Conservation (phyloP, 2,113 vertebrate species). For the Procapra przewalskii region DNA sequence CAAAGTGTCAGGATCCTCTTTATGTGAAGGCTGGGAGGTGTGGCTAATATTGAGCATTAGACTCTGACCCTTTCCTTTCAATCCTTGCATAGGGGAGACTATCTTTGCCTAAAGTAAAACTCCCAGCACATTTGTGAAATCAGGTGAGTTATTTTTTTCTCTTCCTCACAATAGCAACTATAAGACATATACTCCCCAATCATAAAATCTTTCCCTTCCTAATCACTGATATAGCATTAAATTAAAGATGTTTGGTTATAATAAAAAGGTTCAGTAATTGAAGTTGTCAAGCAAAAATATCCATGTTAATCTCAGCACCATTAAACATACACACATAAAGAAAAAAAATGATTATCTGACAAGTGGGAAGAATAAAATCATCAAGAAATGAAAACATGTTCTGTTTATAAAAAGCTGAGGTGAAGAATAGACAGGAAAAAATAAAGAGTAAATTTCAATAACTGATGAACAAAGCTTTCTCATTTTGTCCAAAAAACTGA, state of each 20-base stretch:
- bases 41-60: background rate
- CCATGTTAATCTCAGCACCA: slow-evolving; percentile 7
- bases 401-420: slow-evolving; percentile 4
- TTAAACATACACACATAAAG: slow-evolving; percentile 22
- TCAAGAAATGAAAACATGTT: background rate
- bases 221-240: slow-evolving; percentile 1
- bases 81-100: background rate
- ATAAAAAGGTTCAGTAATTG: slow-evolving; percentile 35
- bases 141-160: background rate
- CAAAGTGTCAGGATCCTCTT: background rate
- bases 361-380: slow-evolving; percentile 40
- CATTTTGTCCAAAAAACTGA: background rate
- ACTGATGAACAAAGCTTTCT: slow-evolving; percentile 1
- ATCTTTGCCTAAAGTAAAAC: background rate
- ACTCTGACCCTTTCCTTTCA: background rate
- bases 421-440: background rate
- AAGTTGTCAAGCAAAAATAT: slow-evolving; percentile 50
- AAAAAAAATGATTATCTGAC: slow-evolving; percentile 8
- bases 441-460: background rate
- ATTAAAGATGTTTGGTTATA: slow-evolving; percentile 48
- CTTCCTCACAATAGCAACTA: background rate
- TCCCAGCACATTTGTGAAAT: background rate
- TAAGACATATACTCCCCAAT: background rate
- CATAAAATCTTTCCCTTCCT: background rate
- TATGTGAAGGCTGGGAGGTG: background rate